Evolutionary conservation across 2,888 invertebrate species (phyloP), one percentile per base, ranked within the genome.

Genomic region (Stenchaetothrips biformis): DNA sequence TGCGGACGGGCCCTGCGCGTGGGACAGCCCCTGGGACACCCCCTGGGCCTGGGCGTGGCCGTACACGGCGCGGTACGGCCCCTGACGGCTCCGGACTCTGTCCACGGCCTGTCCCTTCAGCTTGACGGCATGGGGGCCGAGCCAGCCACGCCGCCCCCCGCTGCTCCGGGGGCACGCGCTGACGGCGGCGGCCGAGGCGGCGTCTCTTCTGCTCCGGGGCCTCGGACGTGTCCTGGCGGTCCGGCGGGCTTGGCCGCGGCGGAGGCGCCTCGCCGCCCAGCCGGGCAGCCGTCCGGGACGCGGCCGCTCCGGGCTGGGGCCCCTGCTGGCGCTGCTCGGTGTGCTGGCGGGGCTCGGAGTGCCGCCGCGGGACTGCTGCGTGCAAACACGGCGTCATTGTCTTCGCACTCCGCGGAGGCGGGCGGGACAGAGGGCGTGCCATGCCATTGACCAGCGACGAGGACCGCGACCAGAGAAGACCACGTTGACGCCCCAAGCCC

Each of bases 41-140:
- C 16, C 53, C 53, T 53, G 53, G 53, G 16, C 13, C 53, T 9
- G 53, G 53, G 9, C 13, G 53, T 53, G 53, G 53, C 16, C 13
- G 53, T 53, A 53, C 53, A 16, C 53, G 16, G 13, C 16, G 7
- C 67, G 67, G 67, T 74, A 74, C 67, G 67, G 67, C 67, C 25
- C 25, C 21, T 25, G 21, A 21, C 67, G 25, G 67, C 21, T 25
- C 67, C 67, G 7, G 67, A 25, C 53, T 13, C 53, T 13, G 53
- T 53, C 53, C 53, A 13, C 16, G 53, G 13, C 67, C 67, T 25
- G 21, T 21, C 9, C 25, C 21, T 74, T 74, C 67, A 74, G 67
- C 67, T 74, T 74, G 67, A 74, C 67, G 67, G 67, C 67, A 74
- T 74, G 67, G 21, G 21, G 25, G 67, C 67, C 67, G 59, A 16